A percentile compares a stretch with the other conserved stretches of the same genome.
phyloP scores from a whole-genome alignment of 2,113 vertebrate species.

The Pleuronectes platessa region DNA sequence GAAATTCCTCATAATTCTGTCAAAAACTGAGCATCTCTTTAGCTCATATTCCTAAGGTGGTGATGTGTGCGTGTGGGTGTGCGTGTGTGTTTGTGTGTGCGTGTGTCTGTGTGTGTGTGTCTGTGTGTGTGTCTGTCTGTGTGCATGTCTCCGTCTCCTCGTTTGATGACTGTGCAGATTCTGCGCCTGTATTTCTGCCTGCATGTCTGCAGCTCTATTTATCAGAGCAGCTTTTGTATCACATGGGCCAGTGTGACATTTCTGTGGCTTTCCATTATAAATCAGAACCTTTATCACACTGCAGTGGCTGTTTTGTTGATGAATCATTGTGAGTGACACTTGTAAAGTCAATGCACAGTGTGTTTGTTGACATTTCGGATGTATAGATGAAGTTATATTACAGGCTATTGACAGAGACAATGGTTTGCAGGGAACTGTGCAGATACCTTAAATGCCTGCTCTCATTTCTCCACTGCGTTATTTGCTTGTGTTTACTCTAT shows the following conservation, averaged over 20 bases:
- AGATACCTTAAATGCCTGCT: too few species aligned
- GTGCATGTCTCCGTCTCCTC: conserved; percentile 18
- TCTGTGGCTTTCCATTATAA: not conserved
- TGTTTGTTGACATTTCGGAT: not conserved
- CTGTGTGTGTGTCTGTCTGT: not conserved
- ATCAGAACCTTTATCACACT: not conserved
- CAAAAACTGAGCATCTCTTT: not conserved
- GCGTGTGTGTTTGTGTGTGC: too few species aligned
- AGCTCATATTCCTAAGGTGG: conserved; percentile 1
- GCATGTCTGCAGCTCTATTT: conserved; percentile 13
- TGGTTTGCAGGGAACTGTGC: too few species aligned
- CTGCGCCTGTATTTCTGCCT: conserved; percentile 34
- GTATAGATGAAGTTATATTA: not conserved
- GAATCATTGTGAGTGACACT: not conserved
- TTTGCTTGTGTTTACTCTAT: too few species aligned
- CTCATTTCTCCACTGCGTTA: too few species aligned
- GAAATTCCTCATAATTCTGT: conserved; percentile 7
- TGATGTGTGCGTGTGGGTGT: not conserved
- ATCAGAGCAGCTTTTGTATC: conserved; percentile 9
- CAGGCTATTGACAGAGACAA: too few species aligned
- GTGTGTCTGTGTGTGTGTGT: too few species aligned
- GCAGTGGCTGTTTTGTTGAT: not conserved
- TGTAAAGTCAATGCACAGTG: too few species aligned
- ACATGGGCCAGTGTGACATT: not conserved
- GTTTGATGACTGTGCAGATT: conserved; percentile 71